Base-by-base conservation (phyloP, 1,140 invertebrate genomes). In the Zaprionus nigranus region DNA sequence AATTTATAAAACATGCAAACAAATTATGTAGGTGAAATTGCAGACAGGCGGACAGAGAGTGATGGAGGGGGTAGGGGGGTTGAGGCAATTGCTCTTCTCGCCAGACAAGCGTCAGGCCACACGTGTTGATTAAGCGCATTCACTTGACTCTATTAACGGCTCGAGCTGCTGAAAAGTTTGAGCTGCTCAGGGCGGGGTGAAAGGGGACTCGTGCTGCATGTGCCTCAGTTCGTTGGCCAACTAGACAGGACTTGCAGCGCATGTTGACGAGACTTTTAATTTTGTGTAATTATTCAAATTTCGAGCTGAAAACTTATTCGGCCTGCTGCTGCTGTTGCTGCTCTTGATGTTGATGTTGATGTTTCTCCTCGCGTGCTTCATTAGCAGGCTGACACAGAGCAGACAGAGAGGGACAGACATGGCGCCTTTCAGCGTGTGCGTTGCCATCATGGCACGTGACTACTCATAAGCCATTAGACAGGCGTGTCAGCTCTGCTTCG, bases 71-170 rank as follows among this genome's bases (percentile, higher is more conserved):
- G 51, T 3, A 1, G 51, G 34, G 22, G 15, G n/a, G 51, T 3
- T 0, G 51, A 9, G 22, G 53, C 15, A 28, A 11, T 22, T 20
- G 43, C 43, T 49, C 17, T 49, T 20, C 43, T 40, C 43, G 17
- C 6, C 28, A 30, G 28, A 30, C 43, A n/a, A 20, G 46, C 15
- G 30, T 15, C 53, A 54, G 62, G 67, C 46, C 75, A 74, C 69
- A 76, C 68, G 81, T 84, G 85, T 90, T 88, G 85, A 88, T 90
- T 84, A 88, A 88, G 81, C 81, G 85, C 85, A 88, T 84, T 88
- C 85, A 90, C 81, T 87, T 84, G 80, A 90, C 81, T 88, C 81
- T 90, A 88, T 88, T 88, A 88, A 90, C 75, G 69, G 43, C 74
- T 67, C 56, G 20, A 56, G 43, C 43, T 46, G 40, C 15, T 53